phyloP scores from a whole-genome alignment of 2,113 vertebrate species.

The Chionomys nivalis region DNA sequence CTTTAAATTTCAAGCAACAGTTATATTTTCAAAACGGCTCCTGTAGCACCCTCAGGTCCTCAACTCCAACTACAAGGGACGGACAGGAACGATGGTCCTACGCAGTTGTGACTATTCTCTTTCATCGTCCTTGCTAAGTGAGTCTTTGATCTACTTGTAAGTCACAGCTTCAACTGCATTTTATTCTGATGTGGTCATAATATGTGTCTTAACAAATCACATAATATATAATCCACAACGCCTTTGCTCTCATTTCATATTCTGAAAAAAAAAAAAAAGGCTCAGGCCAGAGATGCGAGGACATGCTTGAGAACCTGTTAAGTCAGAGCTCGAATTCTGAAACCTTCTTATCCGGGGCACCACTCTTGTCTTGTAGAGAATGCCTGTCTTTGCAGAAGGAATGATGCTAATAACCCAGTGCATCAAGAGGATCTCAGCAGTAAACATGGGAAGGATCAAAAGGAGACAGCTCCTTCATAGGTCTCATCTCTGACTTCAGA shows the following conservation, averaged over 20 bases:
- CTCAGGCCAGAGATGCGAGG: constrained; percentile 13
- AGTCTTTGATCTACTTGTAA: not conserved
- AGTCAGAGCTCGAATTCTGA: constrained; percentile 1
- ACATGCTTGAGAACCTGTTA: constrained; percentile 63
- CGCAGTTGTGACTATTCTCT: not conserved
- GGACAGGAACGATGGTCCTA: not conserved
- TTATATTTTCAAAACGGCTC: not conserved
- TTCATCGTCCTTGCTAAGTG: not conserved
- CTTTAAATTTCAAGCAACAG: not conserved
- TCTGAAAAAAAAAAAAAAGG: not conserved
- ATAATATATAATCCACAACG: constrained; percentile 26
- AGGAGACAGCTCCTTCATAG: not conserved
- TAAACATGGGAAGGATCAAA: not conserved
- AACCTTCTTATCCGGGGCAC: not conserved
- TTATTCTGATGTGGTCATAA: constrained; percentile 59
- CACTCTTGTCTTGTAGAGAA: not conserved
- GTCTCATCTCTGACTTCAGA: not conserved
- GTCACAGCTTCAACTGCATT: constrained; percentile 8
- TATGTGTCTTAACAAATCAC: constrained; percentile 61
- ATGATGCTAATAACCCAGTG: not conserved
- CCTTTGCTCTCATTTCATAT: constrained; percentile 49
- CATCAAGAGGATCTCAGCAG: not conserved
- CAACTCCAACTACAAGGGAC: fast-evolving
- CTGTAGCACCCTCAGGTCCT: not conserved
- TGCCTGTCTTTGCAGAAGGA: not conserved